Base-by-base conservation (phyloP, 2,888 invertebrate species). In the Orgyia antiqua region DNA sequence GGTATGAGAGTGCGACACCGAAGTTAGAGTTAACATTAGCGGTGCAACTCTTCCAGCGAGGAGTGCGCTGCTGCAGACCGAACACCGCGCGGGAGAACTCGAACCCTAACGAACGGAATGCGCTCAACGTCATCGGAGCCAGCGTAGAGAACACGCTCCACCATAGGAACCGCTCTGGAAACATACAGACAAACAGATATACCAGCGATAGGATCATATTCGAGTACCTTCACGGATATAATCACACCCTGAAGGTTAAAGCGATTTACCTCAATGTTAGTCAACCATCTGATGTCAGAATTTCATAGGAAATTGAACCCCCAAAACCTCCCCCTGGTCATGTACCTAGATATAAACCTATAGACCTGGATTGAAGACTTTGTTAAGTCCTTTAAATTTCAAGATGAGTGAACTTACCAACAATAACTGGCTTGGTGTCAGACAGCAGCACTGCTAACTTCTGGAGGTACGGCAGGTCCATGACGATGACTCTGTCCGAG, bases 61-160 rank as follows among this genome's bases (percentile, higher is more conserved):
- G 90, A 2, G 89, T 88, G 44, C 89, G 87, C 58, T 89, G 89
- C 51, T 89, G 90, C 34, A 90, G 75, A 0, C 91, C 91, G 54
- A 89, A 89, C 46, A 91, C 88, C 9, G 89, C 89, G 59, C 87
- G 87, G 3, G 89, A 89, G 77, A 92, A 92, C 68, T 89, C 83
- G 68, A 91, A 91, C 17, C 89, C 90, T 2, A 91, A 78, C 37
- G 87, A 86, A 9, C 90, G 84, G 72, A 90, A 90, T 39, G 79
- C 65, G 35, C 73, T 64, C 25, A 87, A 73, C 4, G 91, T 89
- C 68, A 91, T 80, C 13, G 90, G 90, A 0, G 90, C 89, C 26
- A 91, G 82, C 8, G 89, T 88, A 5, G 90, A 89, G 68, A 90
- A 90, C 33, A 91, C 84, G 52, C 89, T 88, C 93, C 93, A 93